phyloP scores from a whole-genome alignment of 2,113 vertebrate species.

The Microtus oregoni region DNA sequence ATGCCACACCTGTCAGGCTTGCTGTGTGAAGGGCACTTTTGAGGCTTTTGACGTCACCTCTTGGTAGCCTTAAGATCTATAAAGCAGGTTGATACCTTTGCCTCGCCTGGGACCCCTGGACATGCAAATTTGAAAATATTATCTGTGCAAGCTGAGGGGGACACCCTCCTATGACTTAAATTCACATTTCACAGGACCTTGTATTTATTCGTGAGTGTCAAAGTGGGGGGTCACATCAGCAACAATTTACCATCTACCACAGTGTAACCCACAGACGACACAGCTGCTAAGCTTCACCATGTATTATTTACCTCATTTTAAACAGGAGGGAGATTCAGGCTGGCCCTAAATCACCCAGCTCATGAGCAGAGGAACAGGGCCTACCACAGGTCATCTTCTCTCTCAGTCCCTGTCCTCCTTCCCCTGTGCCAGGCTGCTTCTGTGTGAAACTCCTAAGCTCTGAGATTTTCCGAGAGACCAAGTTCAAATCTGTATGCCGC shows the following conservation, averaged over 20 bases:
- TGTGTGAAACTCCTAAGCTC: not conserved
- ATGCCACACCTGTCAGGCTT: not conserved
- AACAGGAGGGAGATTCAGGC: not conserved
- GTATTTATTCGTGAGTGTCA: not conserved
- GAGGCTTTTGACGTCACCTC: not conserved
- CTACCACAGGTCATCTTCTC: not conserved
- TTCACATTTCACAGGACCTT: constrained; percentile 15
- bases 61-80: not conserved
- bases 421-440: too few species aligned
- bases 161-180: not conserved
- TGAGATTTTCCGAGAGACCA: not conserved
- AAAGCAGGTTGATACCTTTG: not conserved
- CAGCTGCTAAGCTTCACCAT: not conserved
- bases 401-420: not conserved
- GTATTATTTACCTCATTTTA: constrained; percentile 1
- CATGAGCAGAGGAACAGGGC: not conserved
- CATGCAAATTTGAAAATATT: not conserved
- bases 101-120: not conserved
- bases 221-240: not conserved
- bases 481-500: not conserved
- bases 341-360: not conserved
- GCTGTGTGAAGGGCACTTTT: not conserved
- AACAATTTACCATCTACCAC: not conserved
- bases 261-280: not conserved
- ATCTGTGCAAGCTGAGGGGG: not conserved